Percentiles rank a stretch among this genome's conserved stretches.
phyloP scores from a whole-genome alignment of 2,113 vertebrate species.

The Xenopus borealis region DNA sequence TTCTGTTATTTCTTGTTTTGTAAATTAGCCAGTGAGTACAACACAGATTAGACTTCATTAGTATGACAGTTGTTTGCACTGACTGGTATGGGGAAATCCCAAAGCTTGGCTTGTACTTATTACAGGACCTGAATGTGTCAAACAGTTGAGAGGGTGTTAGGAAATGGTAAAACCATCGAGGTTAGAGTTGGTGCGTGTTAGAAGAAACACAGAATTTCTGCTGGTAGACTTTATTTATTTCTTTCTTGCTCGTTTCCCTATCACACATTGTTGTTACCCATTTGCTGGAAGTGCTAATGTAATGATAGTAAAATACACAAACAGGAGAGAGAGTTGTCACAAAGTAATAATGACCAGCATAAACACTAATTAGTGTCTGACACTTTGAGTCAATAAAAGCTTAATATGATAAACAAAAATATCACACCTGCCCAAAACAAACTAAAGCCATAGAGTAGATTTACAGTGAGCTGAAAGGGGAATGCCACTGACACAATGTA shows the following conservation, averaged over 20 bases:
- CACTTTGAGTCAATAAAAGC: slow-evolving; percentile 35
- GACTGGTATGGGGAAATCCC: too few relatives aligned
- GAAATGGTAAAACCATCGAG: too few relatives aligned
- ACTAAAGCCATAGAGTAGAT: not conserved
- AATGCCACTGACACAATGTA: too few relatives aligned
- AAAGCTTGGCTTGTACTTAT: too few relatives aligned
- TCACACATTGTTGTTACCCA: slow-evolving; percentile 7
- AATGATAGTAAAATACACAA: slow-evolving; percentile 4
- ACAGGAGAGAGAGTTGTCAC: slow-evolving; percentile 5
- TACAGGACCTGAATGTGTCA: too few relatives aligned
- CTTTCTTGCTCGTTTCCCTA: slow-evolving; percentile 2
- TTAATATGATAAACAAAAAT: slow-evolving; percentile 37
- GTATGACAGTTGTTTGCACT: too few relatives aligned
- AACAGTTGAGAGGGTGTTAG: too few relatives aligned
- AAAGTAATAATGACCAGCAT: slow-evolving; percentile 38
- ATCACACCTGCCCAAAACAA: slow-evolving; percentile 33
- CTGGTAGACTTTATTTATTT: not conserved
- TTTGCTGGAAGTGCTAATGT: slow-evolving; percentile 1
- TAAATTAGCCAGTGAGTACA: too few relatives aligned
- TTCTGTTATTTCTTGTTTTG: too few relatives aligned
- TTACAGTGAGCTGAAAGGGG: too few relatives aligned
- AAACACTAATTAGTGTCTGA: slow-evolving; percentile 55
- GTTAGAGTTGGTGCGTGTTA: too few relatives aligned
- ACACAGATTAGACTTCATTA: too few relatives aligned
- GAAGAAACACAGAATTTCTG: not conserved